These are phyloP conservation scores for Paramuricea clavata DNA, from an alignment of 92 coral and sea anemone genomes.

Conservation along the genomic window DNA sequence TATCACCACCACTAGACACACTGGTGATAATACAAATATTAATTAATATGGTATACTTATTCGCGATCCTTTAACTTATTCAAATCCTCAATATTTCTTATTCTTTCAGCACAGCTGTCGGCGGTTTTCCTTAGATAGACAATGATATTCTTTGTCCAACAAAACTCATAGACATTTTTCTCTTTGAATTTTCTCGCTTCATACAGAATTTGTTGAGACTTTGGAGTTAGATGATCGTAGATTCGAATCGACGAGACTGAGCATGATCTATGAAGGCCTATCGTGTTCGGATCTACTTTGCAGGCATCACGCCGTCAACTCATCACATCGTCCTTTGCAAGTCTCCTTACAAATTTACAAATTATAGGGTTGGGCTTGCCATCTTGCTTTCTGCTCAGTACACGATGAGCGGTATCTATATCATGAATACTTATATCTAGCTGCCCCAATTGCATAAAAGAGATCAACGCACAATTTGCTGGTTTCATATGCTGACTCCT, in stretches of 20 bases:
- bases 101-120: slow-evolving; percentile 28
- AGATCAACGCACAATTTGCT: slow-evolving; percentile 50
- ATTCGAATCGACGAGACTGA: too few species aligned
- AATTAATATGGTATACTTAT: too few species aligned
- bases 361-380: too few species aligned
- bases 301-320: too few species aligned
- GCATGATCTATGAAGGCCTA: too few species aligned
- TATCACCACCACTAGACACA: too few species aligned
- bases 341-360: slow-evolving; percentile 56
- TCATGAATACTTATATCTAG: slow-evolving; percentile 34
- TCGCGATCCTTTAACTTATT: too few species aligned
- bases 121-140: slow-evolving; percentile 52
- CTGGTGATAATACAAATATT: too few species aligned
- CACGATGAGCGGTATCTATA: slow-evolving; percentile 37
- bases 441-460: slow-evolving; percentile 55
- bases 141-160: slow-evolving; percentile 52
- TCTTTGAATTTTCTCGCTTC: too few species aligned
- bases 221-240: too few species aligned
- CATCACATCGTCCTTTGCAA: slow-evolving; percentile 59
- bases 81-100: slow-evolving; percentile 32
- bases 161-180: slow-evolving; percentile 53
- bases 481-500: slow-evolving; percentile 53
- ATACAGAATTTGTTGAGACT: too few species aligned
- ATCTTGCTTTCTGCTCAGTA: slow-evolving; percentile 38
- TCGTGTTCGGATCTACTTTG: too few species aligned